Evolutionary conservation across 2,113 vertebrate genomes (phyloP).

Genomic region (Crypturellus undulatus): DNA sequence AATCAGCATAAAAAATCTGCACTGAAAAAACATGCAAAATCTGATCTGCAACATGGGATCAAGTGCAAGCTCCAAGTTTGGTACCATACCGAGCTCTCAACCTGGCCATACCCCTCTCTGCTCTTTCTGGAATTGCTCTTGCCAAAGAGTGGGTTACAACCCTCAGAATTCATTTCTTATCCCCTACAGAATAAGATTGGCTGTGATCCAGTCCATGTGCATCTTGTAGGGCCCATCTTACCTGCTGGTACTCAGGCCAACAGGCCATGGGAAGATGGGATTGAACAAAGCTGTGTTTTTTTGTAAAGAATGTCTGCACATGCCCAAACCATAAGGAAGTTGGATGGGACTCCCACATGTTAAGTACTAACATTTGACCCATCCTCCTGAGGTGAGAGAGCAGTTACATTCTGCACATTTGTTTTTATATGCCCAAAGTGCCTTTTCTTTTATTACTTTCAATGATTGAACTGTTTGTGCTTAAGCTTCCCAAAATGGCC

Average conservation of each 20-base stretch:
- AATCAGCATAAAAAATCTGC: not conserved
- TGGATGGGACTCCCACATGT: not conserved
- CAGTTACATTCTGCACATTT: not conserved
- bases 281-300: not conserved
- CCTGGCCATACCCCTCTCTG: not conserved
- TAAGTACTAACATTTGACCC: not conserved
- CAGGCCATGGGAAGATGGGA: accelerated
- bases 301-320: not conserved
- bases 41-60: not conserved
- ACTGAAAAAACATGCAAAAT: not conserved
- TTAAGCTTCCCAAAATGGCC: slow-evolving; percentile 7
- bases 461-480: not conserved
- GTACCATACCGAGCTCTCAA: not conserved
- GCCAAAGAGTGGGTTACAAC: not conserved
- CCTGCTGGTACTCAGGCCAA: not conserved
- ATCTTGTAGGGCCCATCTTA: not conserved
- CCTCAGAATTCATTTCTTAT: not conserved
- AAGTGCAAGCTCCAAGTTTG: not conserved
- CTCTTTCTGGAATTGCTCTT: not conserved
- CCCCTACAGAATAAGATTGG: not conserved
- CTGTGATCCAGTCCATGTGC: not conserved
- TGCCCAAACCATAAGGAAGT: not conserved
- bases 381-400: slow-evolving; percentile 4
- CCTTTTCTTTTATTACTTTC: slow-evolving; percentile 13
- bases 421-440: not conserved